These are phyloP conservation scores for Trinorchestia longiramus DNA, from an alignment of 1,140 invertebrate species.

Conservation along the genomic window DNA sequence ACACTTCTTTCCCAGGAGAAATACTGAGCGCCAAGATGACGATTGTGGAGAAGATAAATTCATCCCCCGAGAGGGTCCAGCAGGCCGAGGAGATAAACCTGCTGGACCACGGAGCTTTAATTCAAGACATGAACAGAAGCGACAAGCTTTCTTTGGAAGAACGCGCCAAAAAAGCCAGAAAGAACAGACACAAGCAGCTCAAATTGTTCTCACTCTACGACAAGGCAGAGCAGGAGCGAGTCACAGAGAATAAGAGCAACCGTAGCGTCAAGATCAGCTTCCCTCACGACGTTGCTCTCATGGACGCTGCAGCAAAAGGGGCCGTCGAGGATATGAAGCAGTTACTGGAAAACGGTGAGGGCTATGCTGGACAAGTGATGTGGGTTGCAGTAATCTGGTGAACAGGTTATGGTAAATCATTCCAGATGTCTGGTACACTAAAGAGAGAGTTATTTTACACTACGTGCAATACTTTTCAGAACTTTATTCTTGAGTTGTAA, in stretches of 20 bases:
- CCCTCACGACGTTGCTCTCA: conserved; percentile 56
- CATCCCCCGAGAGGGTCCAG: not conserved
- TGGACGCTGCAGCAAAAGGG: conserved; percentile 60
- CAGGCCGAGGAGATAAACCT: not conserved
- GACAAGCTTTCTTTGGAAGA: not conserved
- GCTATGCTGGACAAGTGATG: not conserved
- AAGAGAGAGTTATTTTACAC: no score
- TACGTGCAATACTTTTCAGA: no score
- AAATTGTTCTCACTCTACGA: conserved; percentile 10
- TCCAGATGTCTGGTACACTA: no score
- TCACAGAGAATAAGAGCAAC: not conserved
- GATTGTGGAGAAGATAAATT: not conserved
- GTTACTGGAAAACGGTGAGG: conserved; percentile 60
- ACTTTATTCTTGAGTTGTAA: no score
- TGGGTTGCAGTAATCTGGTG: no score
- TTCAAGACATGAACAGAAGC: conserved; percentile 11
- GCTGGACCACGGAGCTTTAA: not conserved
- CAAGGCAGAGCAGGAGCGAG: conserved; percentile 48
- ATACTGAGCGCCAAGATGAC: not conserved
- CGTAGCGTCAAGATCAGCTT: conserved; percentile 56
- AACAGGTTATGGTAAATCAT: no score
- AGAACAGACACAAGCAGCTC: not conserved
- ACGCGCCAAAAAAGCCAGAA: conserved; percentile 18
- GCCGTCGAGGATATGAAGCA: conserved; percentile 57
- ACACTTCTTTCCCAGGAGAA: not conserved